Conservation (phyloP, 2,797 vertebrate genomes). For the Cyclura pinguis region DNA sequence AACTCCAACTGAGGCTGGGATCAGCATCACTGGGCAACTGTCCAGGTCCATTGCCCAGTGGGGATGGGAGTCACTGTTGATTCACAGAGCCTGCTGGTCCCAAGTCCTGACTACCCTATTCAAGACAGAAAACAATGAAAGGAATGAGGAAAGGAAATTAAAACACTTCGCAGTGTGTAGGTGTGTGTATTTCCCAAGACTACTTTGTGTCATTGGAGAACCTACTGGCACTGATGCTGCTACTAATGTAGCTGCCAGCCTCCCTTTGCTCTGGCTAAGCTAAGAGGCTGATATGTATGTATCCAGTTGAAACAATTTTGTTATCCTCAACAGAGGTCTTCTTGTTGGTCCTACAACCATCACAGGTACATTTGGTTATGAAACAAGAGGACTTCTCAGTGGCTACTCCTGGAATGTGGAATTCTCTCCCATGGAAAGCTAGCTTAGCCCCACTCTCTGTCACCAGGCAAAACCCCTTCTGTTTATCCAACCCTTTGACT, state of each 20-base stretch:
- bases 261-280: neutral
- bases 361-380: too few species aligned
- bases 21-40: neutral
- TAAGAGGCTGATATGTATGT: neutral
- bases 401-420: too few species aligned
- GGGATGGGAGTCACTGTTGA: neutral
- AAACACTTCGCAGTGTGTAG: fast-evolving
- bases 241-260: neutral
- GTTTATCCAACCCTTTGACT: too few species aligned
- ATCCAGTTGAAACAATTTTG: too few species aligned
- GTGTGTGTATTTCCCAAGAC: too few species aligned
- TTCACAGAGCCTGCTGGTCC: neutral
- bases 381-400: too few species aligned
- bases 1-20: neutral
- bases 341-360: too few species aligned
- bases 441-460: too few species aligned
- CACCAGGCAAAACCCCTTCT: too few species aligned
- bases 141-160: fast-evolving
- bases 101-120: neutral
- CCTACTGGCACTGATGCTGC: neutral
- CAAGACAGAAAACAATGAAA: neutral
- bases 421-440: too few species aligned
- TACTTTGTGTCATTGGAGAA: neutral
- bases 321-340: too few species aligned
- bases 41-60: neutral